Base-by-base conservation (phyloP, 2,797 vertebrate genomes). In the Sphenodon punctatus region DNA sequence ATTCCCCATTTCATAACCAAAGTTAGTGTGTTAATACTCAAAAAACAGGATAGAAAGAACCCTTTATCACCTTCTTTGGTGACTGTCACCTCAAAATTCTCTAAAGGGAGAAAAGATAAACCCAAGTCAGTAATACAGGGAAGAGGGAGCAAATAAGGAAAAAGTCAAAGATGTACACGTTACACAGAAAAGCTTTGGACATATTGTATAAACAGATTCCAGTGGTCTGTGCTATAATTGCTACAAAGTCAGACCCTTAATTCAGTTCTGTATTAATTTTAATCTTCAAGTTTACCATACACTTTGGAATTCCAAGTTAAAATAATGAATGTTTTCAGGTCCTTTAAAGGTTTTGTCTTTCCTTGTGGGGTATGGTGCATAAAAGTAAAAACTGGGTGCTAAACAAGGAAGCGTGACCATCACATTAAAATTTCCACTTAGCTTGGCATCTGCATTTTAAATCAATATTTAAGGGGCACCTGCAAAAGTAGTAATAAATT, bases 1-100 rank as follows among this genome's bases (percentile, higher is more conserved):
- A 97, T 97, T 98, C 97, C 96, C 96, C 97, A 97, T 96, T 97
- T 96, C 94, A 96, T 94, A 92, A 95, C 93, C 93, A 90, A 95
- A 97, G 96, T 99, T 99, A 99, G 98, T 99, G 97, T 96, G 98
- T 99, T 99, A 99, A 98, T 97, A 96, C 75, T 96, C 91, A 94
- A 96, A 97, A 96, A 96, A 96, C 95, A 97, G 97, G 97, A 96
- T 93, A 97, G 96, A 98, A 99, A 97, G 96, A 99, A 97, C 97
- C 97, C 97, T 97, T 97, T 95, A 98, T 99, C 98, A 99, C 98
- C 98, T 99, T 99, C 97, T 97, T 98, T 97, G 96, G 98, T 99
- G 97, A 99, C 97, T 97, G 97, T 99, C 98, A 99, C 98, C 98
- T 99, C 98, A 99, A 98, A 99, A 98, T 97, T 99, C 97, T 99